A percentile compares a stretch with the other conserved stretches of the same genome.
These are phyloP conservation scores for Thaumatotibia leucotreta DNA, from an alignment of 1,140 invertebrate species.

Conservation along the genomic window DNA sequence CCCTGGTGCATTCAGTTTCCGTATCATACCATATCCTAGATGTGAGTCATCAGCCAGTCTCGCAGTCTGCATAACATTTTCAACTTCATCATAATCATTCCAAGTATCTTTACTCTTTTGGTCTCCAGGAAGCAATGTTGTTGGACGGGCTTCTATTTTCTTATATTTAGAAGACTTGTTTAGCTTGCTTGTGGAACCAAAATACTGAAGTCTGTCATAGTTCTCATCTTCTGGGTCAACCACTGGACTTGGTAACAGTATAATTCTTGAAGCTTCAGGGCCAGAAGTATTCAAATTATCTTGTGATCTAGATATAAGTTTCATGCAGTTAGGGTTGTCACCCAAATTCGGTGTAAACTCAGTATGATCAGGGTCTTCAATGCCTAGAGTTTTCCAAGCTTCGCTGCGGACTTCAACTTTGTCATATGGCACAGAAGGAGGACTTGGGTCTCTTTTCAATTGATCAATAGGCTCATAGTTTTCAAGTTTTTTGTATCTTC, in stretches of 20 bases:
- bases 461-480: constrained; percentile 74
- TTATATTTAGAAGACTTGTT: constrained; percentile 83
- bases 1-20: constrained; percentile 79
- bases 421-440: constrained; percentile 79
- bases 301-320: constrained; percentile 71
- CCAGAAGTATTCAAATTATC: constrained; percentile 69
- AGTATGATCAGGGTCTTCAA: constrained; percentile 82
- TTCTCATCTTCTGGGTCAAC: constrained; percentile 74
- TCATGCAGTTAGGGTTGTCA: constrained; percentile 63
- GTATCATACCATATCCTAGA: constrained; percentile 85
- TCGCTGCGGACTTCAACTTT: constrained; percentile 82
- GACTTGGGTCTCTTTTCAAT: constrained; percentile 45
- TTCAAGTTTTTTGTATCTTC: constrained; percentile 66
- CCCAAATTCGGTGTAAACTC: constrained; percentile 69
- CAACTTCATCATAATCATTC: constrained; percentile 84
- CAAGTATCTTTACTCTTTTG: constrained; percentile 73
- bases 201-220: constrained; percentile 88
- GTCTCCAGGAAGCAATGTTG: constrained; percentile 52
- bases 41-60: constrained; percentile 87
- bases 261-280: constrained; percentile 68
- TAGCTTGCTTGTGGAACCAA: constrained; percentile 83
- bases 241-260: constrained; percentile 64
- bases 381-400: constrained; percentile 86
- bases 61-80: constrained; percentile 79
- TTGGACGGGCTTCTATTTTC: constrained; percentile 77